A percentile compares a stretch with the other conserved stretches of the same genome.
Conservation (phyloP, 2,113 vertebrate species). For the Choloepus hoffmanni region DNA sequence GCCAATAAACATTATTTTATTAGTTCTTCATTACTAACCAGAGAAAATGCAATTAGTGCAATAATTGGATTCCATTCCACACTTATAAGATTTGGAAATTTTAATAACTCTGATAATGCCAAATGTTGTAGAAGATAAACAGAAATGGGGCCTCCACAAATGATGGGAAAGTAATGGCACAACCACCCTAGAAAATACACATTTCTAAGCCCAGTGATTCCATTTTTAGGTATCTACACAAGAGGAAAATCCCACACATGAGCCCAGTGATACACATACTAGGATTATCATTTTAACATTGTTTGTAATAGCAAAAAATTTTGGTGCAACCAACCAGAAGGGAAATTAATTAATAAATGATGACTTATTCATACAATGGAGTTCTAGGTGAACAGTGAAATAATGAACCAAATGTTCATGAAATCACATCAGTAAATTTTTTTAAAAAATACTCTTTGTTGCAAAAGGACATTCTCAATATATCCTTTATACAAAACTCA, state of each 20-base stretch:
- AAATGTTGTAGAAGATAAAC: background rate
- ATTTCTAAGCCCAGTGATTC: background rate
- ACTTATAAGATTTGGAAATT: background rate
- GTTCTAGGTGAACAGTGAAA: slow-evolving; percentile 5
- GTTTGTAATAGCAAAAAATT: background rate
- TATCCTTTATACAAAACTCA: slow-evolving; percentile 40
- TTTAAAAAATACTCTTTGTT: slow-evolving; percentile 55
- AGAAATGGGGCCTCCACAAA: background rate
- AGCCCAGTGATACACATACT: background rate
- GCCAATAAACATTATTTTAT: background rate
- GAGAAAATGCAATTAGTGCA: background rate
- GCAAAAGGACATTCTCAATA: slow-evolving; percentile 48
- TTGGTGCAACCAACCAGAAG: background rate
- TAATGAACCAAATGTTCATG: background rate
- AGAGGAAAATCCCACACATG: background rate
- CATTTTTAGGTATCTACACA: background rate
- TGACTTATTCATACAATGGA: background rate
- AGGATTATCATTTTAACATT: background rate
- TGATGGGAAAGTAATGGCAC: background rate
- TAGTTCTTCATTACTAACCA: slow-evolving; percentile 1
- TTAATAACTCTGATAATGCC: slow-evolving; percentile 14
- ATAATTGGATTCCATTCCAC: slow-evolving; percentile 38
- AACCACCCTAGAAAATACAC: background rate
- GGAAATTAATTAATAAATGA: background rate
- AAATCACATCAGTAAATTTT: slow-evolving; percentile 55